Evolutionary conservation across 2,888 invertebrate genomes (phyloP).

Genomic region (Agonopterix heracliana): DNA sequence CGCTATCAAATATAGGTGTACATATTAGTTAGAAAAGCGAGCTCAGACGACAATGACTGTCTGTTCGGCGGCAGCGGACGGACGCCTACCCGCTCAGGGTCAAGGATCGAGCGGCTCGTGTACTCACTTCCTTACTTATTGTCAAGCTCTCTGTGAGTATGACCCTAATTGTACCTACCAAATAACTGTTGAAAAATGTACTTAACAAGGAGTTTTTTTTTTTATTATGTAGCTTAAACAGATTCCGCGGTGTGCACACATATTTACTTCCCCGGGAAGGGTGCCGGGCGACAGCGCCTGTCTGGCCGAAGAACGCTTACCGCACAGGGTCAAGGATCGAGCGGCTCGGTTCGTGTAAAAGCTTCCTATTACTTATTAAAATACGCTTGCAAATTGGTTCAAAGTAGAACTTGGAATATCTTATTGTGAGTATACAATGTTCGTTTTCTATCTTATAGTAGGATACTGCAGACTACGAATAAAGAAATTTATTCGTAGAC

Average conservation of each 20-base stretch:
- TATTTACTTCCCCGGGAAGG: constrained; percentile 43
- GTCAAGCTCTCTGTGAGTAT: too few relatives aligned
- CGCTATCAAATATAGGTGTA: too few relatives aligned
- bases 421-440: too few relatives aligned
- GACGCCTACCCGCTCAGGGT: neutral
- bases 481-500: too few relatives aligned
- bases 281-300: constrained; percentile 21
- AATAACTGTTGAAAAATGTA: neutral
- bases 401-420: too few relatives aligned
- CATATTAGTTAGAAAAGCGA: too few relatives aligned
- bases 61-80: neutral
- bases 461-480: too few relatives aligned
- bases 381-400: too few relatives aligned
- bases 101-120: constrained; percentile 1
- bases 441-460: too few relatives aligned
- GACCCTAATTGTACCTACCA: neutral
- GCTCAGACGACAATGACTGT: neutral
- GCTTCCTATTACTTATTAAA: constrained; percentile 1
- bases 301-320: neutral
- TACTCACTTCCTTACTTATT: neutral
- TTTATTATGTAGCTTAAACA: neutral
- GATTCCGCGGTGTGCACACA: constrained; percentile 25
- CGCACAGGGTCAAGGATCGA: neutral
- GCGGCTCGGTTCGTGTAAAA: constrained; percentile 13
- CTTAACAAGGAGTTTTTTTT: neutral